phyloP scores from a whole-genome alignment of 2,113 vertebrate species.

The Orthochromis malagaraziensis region DNA sequence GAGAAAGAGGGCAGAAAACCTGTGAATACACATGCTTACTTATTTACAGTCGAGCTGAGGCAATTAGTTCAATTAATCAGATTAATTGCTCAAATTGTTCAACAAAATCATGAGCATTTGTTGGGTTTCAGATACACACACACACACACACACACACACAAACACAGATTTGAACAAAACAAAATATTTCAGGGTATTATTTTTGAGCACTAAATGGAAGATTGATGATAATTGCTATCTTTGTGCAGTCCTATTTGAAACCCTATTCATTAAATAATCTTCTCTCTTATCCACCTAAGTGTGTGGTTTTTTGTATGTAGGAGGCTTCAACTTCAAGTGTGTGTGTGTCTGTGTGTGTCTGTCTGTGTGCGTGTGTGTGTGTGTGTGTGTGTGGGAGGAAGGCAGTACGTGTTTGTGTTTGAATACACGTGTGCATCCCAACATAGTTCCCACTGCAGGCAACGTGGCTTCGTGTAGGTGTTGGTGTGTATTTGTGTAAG shows the following conservation, averaged over 20 bases:
- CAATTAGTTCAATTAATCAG: not conserved
- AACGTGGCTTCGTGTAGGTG: not conserved
- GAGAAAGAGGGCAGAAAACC: not conserved
- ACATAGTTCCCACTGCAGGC: not conserved
- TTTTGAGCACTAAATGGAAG: not conserved
- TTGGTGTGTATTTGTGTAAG: not conserved
- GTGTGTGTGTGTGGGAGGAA: not conserved
- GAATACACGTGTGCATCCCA: not conserved
- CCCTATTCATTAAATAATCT: not conserved
- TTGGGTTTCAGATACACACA: not conserved
- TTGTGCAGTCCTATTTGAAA: not conserved
- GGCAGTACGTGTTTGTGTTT: conserved; percentile 4
- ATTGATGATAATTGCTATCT: not conserved
- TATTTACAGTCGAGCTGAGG: not conserved
- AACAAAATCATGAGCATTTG: not conserved
- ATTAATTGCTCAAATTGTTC: not conserved
- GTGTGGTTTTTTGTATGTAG: not conserved
- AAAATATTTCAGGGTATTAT: not conserved
- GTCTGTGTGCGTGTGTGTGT: not conserved
- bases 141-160: not conserved
- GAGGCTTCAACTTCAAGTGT: not conserved
- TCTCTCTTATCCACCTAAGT: not conserved
- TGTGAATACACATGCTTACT: not conserved
- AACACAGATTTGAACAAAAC: not conserved
- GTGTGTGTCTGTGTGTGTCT: not conserved